Conservation (phyloP, 2,113 vertebrate genomes). For the Embiotoca jacksoni region DNA sequence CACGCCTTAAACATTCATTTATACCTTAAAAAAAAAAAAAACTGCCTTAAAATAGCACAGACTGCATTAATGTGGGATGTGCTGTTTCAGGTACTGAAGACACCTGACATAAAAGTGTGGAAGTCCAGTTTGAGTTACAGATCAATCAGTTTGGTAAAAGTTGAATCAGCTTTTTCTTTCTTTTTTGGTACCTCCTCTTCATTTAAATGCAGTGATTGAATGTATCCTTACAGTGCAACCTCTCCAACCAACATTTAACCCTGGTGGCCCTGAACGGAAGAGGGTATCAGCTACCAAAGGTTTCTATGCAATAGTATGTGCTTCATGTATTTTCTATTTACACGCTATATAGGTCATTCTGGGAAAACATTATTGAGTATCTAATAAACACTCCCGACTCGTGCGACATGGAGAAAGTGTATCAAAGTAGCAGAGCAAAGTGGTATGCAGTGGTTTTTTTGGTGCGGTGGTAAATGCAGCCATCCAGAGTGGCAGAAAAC, state of each 20-base stretch:
- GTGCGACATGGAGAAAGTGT: slow-evolving; percentile 17
- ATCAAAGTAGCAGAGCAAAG: neutral
- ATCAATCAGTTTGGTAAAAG: neutral
- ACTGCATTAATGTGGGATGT: too few species aligned
- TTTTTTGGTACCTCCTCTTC: neutral
- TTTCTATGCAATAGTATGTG: neutral
- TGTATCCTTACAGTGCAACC: neutral
- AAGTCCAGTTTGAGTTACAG: neutral
- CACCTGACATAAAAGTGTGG: neutral
- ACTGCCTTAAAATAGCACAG: neutral
- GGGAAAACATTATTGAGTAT: slow-evolving; percentile 57
- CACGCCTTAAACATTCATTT: too few species aligned
- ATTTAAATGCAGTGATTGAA: neutral
- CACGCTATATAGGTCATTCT: slow-evolving; percentile 41
- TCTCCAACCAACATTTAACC: neutral
- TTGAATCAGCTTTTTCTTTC: neutral
- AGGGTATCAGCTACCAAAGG: neutral
- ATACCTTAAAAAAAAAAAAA: too few species aligned
- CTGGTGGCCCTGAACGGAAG: neutral
- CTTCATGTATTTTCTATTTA: slow-evolving; percentile 15
- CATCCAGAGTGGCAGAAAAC: slow-evolving; percentile 25
- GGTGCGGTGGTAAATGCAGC: slow-evolving; percentile 36
- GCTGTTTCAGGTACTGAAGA: neutral
- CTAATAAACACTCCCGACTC: slow-evolving; percentile 50
- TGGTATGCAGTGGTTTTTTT: neutral